Evolutionary conservation across 2,797 vertebrate genomes (phyloP), one percentile per base, ranked within the genome.

Genomic region (Nannoperca obscura): DNA sequence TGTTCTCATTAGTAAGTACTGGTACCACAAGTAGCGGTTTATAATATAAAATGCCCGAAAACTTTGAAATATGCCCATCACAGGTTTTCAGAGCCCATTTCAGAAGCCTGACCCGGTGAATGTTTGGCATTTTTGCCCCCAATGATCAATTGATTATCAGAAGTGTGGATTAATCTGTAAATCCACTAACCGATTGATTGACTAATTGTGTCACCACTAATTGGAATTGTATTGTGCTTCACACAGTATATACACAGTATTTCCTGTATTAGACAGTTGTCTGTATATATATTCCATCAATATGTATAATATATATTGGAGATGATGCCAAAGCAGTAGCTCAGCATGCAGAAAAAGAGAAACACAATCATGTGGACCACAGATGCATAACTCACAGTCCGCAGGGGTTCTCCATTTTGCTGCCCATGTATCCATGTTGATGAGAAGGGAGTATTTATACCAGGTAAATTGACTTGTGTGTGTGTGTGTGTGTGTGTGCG

Each of bases 391-490:
- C 58, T 78, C 66, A 27, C 34, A 62, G 58, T 62, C 73, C 78
- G 77, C 49, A 72, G 74, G 67, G 73, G 80, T 63, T 80, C 24
- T 71, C 34, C 22, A 32, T 80, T 81, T 75, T 55, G 17, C 59
- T 60, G 3, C 42, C 75, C 15, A 53, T 82, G 72, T 68, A 73
- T 78, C 71, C 49, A 22, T 75, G 73, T 67, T 80, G 52, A 89
- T 83, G 77, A 66, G n/a, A 81, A 63, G 63, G 27, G 68, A 67
- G 65, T 84, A 69, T 77, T 86, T 78, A 19, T 72, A 62, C 53
- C 62, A 81, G 72, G 88, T 83, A 74, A 78, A 89, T 63, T 85
- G 63, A 90, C 82, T 38, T 3, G 11, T 72, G 71, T 72, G 55
- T 54, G 17, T 72, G 24, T 27, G 24, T 27, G 24, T 73, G 19